phyloP scores from a whole-genome alignment of 2,113 vertebrate species.

The Albula goreensis region DNA sequence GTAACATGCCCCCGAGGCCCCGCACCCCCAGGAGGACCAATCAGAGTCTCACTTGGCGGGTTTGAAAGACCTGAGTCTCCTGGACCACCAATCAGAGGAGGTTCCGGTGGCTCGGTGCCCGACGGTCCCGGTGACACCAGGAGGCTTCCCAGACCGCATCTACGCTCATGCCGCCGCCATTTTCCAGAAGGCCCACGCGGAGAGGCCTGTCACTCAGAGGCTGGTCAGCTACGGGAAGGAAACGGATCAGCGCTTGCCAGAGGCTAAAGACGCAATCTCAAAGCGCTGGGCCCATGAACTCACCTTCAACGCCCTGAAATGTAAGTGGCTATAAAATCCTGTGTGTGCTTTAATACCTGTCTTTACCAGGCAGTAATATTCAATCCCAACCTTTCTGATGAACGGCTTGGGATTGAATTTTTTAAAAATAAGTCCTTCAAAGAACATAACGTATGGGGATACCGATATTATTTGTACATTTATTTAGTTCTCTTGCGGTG shows the following conservation, averaged over 20 bases:
- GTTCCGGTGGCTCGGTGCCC: neutral
- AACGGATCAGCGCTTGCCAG: conserved; percentile 10
- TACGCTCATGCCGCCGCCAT: conserved; percentile 79
- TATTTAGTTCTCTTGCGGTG: too few species aligned
- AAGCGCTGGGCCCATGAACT: conserved; percentile 73
- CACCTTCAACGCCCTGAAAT: conserved; percentile 85
- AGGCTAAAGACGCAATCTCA: conserved; percentile 58
- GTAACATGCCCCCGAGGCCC: too few species aligned
- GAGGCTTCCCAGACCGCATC: conserved; percentile 65
- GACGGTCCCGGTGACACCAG: conserved; percentile 39
- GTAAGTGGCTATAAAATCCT: conserved; percentile 62
- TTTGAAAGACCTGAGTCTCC: conserved; percentile 24
- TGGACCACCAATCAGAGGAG: neutral
- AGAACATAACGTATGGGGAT: too few species aligned
- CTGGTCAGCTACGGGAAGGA: conserved; percentile 67
- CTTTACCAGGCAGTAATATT: too few species aligned
- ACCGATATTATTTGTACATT: too few species aligned
- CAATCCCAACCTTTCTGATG: too few species aligned
- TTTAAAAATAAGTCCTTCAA: too few species aligned
- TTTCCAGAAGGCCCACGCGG: conserved; percentile 73
- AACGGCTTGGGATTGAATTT: too few species aligned
- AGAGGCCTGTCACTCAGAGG: conserved; percentile 58
- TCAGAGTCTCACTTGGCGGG: conserved; percentile 8
- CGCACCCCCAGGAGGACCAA: neutral
- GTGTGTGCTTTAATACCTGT: too few species aligned